These are phyloP conservation scores for Gymnothorax javanicus DNA, from an alignment of 2,797 vertebrate species.

Conservation along the genomic window DNA sequence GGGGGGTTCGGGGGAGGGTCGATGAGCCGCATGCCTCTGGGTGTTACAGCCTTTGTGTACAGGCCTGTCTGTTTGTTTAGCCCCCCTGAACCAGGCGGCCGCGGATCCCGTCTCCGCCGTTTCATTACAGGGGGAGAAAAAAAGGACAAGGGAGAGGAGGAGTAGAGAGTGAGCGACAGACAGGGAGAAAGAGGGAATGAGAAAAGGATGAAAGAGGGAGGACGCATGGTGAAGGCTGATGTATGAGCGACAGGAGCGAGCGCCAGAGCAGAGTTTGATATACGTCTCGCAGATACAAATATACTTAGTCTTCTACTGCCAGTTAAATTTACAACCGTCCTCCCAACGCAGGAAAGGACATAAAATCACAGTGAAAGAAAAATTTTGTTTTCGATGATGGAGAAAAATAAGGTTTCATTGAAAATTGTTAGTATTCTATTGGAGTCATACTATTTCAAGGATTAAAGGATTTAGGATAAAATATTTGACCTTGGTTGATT, in stretches of 20 bases:
- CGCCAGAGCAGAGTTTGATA: neutral
- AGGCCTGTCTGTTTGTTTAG: neutral
- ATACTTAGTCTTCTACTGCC: neutral
- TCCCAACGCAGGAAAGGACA: too few relatives aligned
- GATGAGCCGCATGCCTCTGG: neutral
- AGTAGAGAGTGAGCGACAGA: neutral
- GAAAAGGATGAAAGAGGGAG: neutral
- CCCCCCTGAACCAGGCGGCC: neutral
- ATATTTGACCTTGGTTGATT: neutral
- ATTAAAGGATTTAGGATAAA: too few relatives aligned
- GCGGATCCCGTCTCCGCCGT: neutral
- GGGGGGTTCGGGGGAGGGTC: neutral
- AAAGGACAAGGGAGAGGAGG: neutral
- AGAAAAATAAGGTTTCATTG: too few relatives aligned
- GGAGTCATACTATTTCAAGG: too few relatives aligned
- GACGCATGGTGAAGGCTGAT: neutral
- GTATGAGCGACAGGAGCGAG: neutral
- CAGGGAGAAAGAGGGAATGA: neutral
- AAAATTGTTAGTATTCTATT: too few relatives aligned
- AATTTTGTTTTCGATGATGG: too few relatives aligned
- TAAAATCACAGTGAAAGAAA: too few relatives aligned
- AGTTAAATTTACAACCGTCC: neutral
- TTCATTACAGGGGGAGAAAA: neutral
- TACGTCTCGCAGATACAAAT: too few relatives aligned
- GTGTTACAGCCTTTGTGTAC: neutral